These are phyloP conservation scores for Rhinogobius similis DNA, from an alignment of 2,113 vertebrate genomes.

Conservation along the genomic window DNA sequence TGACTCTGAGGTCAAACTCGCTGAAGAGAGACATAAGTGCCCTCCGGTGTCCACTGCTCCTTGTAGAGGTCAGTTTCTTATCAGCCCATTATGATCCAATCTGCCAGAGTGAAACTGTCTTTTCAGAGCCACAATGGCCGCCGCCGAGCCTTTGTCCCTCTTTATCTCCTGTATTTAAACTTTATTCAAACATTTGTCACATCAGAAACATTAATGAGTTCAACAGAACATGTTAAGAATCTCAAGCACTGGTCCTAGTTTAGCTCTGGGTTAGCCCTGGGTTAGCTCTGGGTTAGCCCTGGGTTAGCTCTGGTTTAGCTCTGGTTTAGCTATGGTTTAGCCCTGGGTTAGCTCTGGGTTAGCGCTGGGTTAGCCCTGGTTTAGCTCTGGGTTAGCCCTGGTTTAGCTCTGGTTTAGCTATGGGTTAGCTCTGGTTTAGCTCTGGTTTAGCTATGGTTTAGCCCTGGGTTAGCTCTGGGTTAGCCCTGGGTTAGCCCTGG, in stretches of 20 bases:
- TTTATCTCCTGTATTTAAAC: not conserved
- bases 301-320: not conserved
- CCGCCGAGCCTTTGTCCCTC: not conserved
- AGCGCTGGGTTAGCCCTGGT: too few relatives aligned
- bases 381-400: too few relatives aligned
- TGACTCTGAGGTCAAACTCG: too few relatives aligned
- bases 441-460: not conserved
- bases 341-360: too few relatives aligned
- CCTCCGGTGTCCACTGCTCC: not conserved
- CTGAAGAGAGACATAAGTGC: too few relatives aligned
- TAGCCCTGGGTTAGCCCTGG: too few relatives aligned
- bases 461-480: too few relatives aligned
- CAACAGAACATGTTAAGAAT: not conserved
- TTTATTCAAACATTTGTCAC: not conserved
- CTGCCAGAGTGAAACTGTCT: not conserved
- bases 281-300: not conserved
- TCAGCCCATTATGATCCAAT: not conserved
- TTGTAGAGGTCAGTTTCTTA: not conserved
- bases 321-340: too few relatives aligned
- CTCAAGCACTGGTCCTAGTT: not conserved
- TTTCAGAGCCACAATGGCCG: constrained; percentile 3
- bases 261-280: constrained; percentile 22
- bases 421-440: not conserved
- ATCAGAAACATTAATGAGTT: not conserved
- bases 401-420: not conserved